A percentile compares a stretch with the other conserved stretches of the same genome.
Conservation (phyloP, 2,888 invertebrate genomes). For the Stenolophus ochropezus region DNA sequence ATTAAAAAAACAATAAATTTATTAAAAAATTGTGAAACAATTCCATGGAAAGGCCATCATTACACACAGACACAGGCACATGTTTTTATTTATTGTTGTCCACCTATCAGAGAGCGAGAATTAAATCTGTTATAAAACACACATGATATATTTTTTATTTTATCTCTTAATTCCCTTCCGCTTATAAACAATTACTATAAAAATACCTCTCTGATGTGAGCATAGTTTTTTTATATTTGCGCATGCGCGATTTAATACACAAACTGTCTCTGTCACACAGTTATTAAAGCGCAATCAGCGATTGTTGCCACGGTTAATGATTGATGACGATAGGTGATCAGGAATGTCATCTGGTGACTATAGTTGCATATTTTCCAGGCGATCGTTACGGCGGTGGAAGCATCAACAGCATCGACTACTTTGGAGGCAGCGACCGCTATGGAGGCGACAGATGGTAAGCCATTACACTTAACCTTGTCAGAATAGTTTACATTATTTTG, state of each 20-base stretch:
- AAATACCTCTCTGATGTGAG: slow-evolving; percentile 46
- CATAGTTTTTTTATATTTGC: slow-evolving; percentile 41
- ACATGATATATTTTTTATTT: slow-evolving; percentile 55
- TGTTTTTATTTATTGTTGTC: slow-evolving; percentile 58
- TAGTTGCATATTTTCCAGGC: slow-evolving; percentile 64
- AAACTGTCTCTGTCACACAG: slow-evolving; percentile 17
- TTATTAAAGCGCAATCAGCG: slow-evolving; percentile 52
- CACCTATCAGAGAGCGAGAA: slow-evolving; percentile 56
- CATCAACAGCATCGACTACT: slow-evolving; percentile 66
- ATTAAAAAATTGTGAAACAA: slow-evolving; percentile 33
- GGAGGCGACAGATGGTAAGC: slow-evolving; percentile 65
- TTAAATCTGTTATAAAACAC: slow-evolving; percentile 53
- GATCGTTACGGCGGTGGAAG: slow-evolving; percentile 67
- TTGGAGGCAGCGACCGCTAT: slow-evolving; percentile 63
- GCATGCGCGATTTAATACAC: slow-evolving; percentile 38
- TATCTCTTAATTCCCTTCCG: slow-evolving; percentile 51
- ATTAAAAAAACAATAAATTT: background rate
- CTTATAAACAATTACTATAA: slow-evolving; percentile 34
- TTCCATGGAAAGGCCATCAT: slow-evolving; percentile 44
- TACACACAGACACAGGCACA: slow-evolving; percentile 46
- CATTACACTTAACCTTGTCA: background rate
- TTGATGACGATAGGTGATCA: slow-evolving; percentile 10
- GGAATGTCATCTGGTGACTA: slow-evolving; percentile 14
- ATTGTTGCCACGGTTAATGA: background rate
- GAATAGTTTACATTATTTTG: background rate